Evolutionary conservation across 2,888 invertebrate genomes (phyloP), one percentile per base, ranked within the genome.

Genomic region (Prenolepis imparis): DNA sequence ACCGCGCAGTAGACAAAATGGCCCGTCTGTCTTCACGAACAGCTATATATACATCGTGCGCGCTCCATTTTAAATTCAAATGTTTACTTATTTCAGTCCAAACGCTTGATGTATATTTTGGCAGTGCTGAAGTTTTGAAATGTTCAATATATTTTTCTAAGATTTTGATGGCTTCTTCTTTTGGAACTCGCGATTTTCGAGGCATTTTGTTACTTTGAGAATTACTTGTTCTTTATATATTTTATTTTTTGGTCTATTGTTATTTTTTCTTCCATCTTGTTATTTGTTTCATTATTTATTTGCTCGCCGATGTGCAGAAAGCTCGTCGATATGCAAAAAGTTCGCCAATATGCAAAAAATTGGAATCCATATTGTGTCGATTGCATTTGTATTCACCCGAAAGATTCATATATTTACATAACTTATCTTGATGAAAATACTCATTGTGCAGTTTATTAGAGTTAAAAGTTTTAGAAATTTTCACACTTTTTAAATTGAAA

Each of bases 101-200:
- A 52, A 52, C 2, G n/a, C n/a, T 52, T 6, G 52, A 52, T 52
- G 0, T 52, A n/a, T 52, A 52, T 2, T 52, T 52, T 8, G 18
- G 52, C n/a, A 52, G n/a, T 18, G 39, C 9, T 39, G 52, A 52
- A 52, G 52, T 52, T 52, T 52, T n/a, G n/a, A 52, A 52, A 52
- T 52, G 52, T 52, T 52, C 52, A 8, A 52, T 52, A 52, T 52
- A 52, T 52, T 52, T 52, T 52, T 52, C 52, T 52, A 52, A 52
- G 52, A 52, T 6, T 8, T 3, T 52, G n/a, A 52, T n/a, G 52
- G 18, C 52, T 52, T 52, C n/a, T 52, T 52, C 52, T 52, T 52
- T 52, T 52, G n/a, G 8, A 52, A 52, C n/a, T n/a, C n/a, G 52
- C 8, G n/a, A n/a, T 52, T 18, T 15, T 52, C 52, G 52, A 52